Percentiles rank a stretch among this genome's conserved stretches.
Evolutionary conservation across 1,140 invertebrate species (phyloP).

Genomic region (Tribolium madens): DNA sequence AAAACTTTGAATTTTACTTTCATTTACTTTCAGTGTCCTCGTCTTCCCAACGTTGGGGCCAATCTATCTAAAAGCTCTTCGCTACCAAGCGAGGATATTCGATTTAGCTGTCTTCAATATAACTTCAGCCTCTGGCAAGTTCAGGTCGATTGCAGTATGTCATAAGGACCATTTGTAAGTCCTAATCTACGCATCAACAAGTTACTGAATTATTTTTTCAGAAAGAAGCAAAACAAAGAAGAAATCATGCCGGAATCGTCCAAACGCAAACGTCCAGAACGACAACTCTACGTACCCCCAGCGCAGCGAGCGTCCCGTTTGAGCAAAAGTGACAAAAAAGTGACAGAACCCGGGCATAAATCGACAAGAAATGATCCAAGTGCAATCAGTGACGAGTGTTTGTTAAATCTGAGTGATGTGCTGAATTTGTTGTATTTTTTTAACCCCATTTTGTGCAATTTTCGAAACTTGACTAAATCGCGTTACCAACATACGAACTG

Average conservation of each 20-base stretch:
- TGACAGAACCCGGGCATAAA: not conserved
- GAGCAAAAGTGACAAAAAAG: constrained; percentile 17
- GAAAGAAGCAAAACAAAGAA: constrained; percentile 37
- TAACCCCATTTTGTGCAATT: not conserved
- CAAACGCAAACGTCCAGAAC: constrained; percentile 54
- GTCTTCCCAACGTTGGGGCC: constrained; percentile 59
- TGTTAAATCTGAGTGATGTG: constrained; percentile 19
- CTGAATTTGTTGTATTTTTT: constrained; percentile 15
- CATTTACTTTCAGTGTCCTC: constrained; percentile 60
- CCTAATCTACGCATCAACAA: not conserved
- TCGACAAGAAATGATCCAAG: not conserved
- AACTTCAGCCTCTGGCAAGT: constrained; percentile 43
- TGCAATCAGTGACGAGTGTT: not conserved
- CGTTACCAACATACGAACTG: not conserved
- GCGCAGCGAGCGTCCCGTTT: constrained; percentile 58
- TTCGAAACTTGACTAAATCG: not conserved
- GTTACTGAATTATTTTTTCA: not conserved
- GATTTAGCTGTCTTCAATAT: constrained; percentile 58
- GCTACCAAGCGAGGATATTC: constrained; percentile 59
- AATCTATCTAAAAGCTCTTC: constrained; percentile 58
- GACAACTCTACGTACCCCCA: constrained; percentile 60
- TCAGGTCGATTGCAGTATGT: constrained; percentile 57
- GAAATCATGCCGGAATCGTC: constrained; percentile 51
- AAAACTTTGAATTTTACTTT: constrained; percentile 62
- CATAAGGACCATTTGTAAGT: constrained; percentile 57